Conservation (phyloP, 2,797 vertebrate genomes). For the Enteromius paludinosus region DNA sequence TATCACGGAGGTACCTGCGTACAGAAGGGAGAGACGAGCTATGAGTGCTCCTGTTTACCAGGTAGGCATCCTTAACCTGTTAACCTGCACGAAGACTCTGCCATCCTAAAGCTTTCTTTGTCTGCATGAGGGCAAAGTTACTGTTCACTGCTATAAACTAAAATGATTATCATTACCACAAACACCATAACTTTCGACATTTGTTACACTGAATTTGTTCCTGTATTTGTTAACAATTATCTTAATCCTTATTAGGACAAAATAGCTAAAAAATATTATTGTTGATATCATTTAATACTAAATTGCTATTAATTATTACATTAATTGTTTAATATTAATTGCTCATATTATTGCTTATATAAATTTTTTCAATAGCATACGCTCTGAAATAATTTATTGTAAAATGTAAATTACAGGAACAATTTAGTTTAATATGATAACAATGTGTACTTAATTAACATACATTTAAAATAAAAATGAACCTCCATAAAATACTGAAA, state of each 20-base stretch:
- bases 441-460: no score
- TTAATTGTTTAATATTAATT: no score
- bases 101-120: background rate
- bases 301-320: no score
- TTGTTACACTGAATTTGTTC: background rate
- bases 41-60: slow-evolving; percentile 90
- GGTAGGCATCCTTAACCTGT: slow-evolving; percentile 71
- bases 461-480: background rate
- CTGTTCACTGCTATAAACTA: background rate
- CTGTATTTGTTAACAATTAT: background rate
- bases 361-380: background rate
- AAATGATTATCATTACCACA: background rate
- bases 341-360: background rate
- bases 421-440: background rate
- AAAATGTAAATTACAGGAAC: background rate
- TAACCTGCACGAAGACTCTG: background rate
- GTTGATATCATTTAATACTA: no score
- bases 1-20: slow-evolving; percentile 86
- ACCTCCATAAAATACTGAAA: background rate
- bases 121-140: background rate
- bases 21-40: slow-evolving; percentile 86
- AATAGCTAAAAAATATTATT: no score
- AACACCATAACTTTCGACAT: background rate
- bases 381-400: background rate
- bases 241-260: no score